Percentiles rank a stretch among this genome's conserved stretches.
These are phyloP conservation scores for Lampropteryx suffumata DNA, from an alignment of 2,888 invertebrate species.

Conservation along the genomic window DNA sequence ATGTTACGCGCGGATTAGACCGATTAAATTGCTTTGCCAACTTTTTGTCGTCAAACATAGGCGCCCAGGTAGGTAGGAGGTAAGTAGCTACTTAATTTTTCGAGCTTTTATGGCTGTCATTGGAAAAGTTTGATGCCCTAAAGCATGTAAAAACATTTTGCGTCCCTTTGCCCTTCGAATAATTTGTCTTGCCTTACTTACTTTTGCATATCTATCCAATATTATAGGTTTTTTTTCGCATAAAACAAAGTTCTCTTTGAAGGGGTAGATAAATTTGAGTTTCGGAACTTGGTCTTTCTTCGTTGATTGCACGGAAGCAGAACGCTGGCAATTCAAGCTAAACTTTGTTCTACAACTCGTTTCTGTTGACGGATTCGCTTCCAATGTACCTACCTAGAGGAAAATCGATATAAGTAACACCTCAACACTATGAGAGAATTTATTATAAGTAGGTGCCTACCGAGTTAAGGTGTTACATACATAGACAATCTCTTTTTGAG, in stretches of 20 bases:
- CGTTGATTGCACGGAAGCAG: slow-evolving; percentile 3
- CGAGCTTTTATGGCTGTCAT: slow-evolving; percentile 14
- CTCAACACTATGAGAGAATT: too few relatives aligned
- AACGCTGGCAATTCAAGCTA: background rate
- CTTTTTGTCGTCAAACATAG: slow-evolving; percentile 22
- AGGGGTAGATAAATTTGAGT: too few relatives aligned
- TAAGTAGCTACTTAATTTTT: slow-evolving; percentile 1
- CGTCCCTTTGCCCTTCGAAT: too few relatives aligned
- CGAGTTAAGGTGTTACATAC: too few relatives aligned
- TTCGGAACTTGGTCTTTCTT: slow-evolving; percentile 1
- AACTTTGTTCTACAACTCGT: slow-evolving; percentile 5
- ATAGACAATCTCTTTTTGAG: too few relatives aligned
- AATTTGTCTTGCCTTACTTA: too few relatives aligned
- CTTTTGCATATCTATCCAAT: too few relatives aligned
- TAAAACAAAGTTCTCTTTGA: too few relatives aligned
- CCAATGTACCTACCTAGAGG: background rate
- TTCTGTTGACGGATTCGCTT: background rate
- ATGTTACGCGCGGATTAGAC: slow-evolving; percentile 27
- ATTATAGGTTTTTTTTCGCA: too few relatives aligned
- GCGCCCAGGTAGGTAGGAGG: too few relatives aligned
- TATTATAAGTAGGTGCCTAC: too few relatives aligned
- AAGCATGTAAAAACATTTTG: too few relatives aligned
- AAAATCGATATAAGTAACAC: background rate
- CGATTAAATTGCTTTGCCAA: slow-evolving; percentile 24
- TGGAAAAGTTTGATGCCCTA: slow-evolving; percentile 6